phyloP scores from a whole-genome alignment of 1,140 invertebrate species.

The Drosophila ananassae region DNA sequence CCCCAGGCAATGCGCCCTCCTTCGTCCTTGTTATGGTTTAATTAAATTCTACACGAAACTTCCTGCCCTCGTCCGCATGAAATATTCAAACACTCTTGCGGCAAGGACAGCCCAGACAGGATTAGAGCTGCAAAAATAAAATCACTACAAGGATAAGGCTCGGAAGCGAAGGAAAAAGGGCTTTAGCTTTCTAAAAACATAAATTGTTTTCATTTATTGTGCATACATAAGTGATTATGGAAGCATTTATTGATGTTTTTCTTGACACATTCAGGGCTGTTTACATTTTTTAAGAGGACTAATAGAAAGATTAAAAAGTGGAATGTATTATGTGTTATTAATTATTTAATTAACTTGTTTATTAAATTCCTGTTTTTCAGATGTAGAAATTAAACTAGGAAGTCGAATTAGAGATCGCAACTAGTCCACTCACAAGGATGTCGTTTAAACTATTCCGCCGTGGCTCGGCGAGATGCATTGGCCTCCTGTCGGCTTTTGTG shows the following conservation, averaged over 20 bases:
- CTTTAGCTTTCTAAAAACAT: constrained; percentile 1
- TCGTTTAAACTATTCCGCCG: constrained; percentile 82
- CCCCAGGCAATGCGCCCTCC: constrained; percentile 11
- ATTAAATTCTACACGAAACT: constrained; percentile 48
- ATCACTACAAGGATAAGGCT: constrained; percentile 20
- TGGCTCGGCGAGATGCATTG: constrained; percentile 81
- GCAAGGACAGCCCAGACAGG: constrained; percentile 40
- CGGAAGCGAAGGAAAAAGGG: neutral
- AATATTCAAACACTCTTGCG: constrained; percentile 44
- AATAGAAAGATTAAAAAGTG: too few relatives aligned
- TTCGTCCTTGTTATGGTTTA: constrained; percentile 33
- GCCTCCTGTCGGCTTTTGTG: constrained; percentile 78
- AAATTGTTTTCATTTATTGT: constrained; percentile 10
- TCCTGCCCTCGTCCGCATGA: constrained; percentile 28
- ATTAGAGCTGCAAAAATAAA: constrained; percentile 36
- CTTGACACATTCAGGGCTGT: neutral
- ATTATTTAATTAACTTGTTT: neutral
- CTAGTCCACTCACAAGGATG: constrained; percentile 50
- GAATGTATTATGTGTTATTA: too few relatives aligned
- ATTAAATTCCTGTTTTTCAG: constrained; percentile 27
- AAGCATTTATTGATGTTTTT: neutral
- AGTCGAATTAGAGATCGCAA: constrained; percentile 8
- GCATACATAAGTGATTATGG: neutral
- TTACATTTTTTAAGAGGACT: too few relatives aligned
- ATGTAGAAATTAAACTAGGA: constrained; percentile 43